These are phyloP conservation scores for Dolichallabes microphthalmus DNA, from an alignment of 2,113 vertebrate species.

Conservation along the genomic window DNA sequence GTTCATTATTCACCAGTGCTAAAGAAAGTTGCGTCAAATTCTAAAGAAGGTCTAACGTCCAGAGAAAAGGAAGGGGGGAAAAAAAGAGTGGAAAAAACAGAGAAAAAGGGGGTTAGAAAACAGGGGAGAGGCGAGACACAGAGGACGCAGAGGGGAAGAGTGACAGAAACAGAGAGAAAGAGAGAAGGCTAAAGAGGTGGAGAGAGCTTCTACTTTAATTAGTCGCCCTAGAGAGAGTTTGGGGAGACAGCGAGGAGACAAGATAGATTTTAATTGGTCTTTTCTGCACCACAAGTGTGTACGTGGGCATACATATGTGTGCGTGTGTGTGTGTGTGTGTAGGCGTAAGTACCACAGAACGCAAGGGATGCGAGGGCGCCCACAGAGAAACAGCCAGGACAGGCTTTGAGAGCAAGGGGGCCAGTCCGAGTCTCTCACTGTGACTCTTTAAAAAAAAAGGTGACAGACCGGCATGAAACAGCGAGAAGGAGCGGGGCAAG, in stretches of 20 bases:
- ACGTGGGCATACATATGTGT: no score
- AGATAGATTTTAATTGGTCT: slow-evolving; percentile 78
- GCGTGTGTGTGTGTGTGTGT: not conserved
- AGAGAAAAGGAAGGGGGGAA: slow-evolving; percentile 27
- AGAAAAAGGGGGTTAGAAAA: slow-evolving; percentile 34
- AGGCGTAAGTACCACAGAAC: slow-evolving; percentile 29
- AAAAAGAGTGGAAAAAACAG: slow-evolving; percentile 14
- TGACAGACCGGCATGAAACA: slow-evolving; percentile 61
- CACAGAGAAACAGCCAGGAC: slow-evolving; percentile 46
- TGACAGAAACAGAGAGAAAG: slow-evolving; percentile 43
- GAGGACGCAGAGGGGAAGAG: slow-evolving; percentile 18
- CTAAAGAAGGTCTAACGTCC: slow-evolving; percentile 35
- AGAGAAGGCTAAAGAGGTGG: slow-evolving; percentile 48
- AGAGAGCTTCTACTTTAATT: slow-evolving; percentile 71
- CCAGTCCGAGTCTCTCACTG: slow-evolving; percentile 67
- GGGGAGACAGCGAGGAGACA: slow-evolving; percentile 60
- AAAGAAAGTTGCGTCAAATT: slow-evolving; percentile 33
- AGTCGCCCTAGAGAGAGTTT: slow-evolving; percentile 71
- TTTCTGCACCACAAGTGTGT: slow-evolving; percentile 43
- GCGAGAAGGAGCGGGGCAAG: slow-evolving; percentile 45
- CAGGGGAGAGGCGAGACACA: slow-evolving; percentile 28
- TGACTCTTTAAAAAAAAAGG: slow-evolving; percentile 71
- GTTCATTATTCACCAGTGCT: not conserved
- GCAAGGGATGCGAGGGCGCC: slow-evolving; percentile 18
- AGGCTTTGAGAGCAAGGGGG: slow-evolving; percentile 62